Percentiles rank a stretch among this genome's conserved stretches.
These are phyloP conservation scores for Apantesis nais DNA, from an alignment of 2,888 invertebrate genomes.

Conservation along the genomic window DNA sequence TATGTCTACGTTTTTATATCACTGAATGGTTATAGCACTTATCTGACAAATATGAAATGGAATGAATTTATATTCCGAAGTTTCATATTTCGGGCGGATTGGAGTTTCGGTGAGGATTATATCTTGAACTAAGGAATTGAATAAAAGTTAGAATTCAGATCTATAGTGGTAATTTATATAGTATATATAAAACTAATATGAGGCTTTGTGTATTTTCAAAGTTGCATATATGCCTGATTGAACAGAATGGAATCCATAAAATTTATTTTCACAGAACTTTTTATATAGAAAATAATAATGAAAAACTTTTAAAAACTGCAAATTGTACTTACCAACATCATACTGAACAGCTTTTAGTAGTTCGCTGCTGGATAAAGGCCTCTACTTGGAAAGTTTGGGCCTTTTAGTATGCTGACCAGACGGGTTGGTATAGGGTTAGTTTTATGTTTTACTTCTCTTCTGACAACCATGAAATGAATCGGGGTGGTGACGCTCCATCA, in stretches of 20 bases:
- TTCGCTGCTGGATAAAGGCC: no score
- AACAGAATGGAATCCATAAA: neutral
- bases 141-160: neutral
- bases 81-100: neutral
- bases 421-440: no score
- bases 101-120: neutral
- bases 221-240: neutral
- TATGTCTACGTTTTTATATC: conserved; percentile 24
- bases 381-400: no score
- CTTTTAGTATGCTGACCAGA: no score
- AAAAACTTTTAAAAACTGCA: no score
- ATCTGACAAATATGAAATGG: neutral
- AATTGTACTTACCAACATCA: no score
- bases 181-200: neutral
- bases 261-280: neutral
- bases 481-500: no score
- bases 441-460: no score
- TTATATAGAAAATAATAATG: no score
- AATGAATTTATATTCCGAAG: neutral
- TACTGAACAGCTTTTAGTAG: no score
- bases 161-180: neutral
- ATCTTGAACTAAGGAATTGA: neutral
- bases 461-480: no score
- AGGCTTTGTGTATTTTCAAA: neutral
- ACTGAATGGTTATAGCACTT: conserved; percentile 15